Conservation (phyloP, 2,888 invertebrate species). For the Lithodes maja region DNA sequence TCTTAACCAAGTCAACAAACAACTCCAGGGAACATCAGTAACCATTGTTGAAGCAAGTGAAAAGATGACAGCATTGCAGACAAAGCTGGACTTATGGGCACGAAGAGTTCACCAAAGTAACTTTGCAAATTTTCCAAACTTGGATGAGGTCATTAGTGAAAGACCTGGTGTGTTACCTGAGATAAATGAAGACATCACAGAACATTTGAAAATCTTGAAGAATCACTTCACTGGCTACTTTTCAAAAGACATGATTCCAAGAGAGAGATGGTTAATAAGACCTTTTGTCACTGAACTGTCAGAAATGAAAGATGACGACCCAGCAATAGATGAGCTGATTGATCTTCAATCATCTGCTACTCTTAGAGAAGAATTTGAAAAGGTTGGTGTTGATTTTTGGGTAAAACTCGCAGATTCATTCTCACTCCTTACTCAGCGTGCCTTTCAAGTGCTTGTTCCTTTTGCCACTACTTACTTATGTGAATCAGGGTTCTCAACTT, state of each 20-base stretch:
- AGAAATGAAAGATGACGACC: conserved; percentile 31
- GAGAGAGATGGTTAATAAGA: conserved; percentile 44
- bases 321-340: conserved; percentile 13
- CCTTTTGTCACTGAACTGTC: conserved; percentile 7
- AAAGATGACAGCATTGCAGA: conserved; percentile 39
- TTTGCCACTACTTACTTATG: neutral
- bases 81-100: conserved; percentile 30
- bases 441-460: conserved; percentile 25
- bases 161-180: conserved; percentile 39
- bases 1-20: conserved; percentile 37
- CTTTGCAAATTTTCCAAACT: conserved; percentile 47
- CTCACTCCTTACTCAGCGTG: neutral
- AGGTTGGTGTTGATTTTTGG: neutral
- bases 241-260: conserved; percentile 54
- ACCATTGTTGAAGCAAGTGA: conserved; percentile 40
- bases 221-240: conserved; percentile 42
- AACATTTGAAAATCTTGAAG: conserved; percentile 46
- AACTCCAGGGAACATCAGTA: conserved; percentile 44
- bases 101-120: conserved; percentile 31
- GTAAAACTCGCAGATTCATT: conserved; percentile 7
- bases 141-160: conserved; percentile 51
- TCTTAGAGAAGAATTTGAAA: conserved; percentile 1
- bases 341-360: conserved; percentile 6
- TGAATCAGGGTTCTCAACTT: neutral
- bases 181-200: conserved; percentile 48